phyloP scores from a whole-genome alignment of 2,113 vertebrate species.

The Bambusicola thoracicus region DNA sequence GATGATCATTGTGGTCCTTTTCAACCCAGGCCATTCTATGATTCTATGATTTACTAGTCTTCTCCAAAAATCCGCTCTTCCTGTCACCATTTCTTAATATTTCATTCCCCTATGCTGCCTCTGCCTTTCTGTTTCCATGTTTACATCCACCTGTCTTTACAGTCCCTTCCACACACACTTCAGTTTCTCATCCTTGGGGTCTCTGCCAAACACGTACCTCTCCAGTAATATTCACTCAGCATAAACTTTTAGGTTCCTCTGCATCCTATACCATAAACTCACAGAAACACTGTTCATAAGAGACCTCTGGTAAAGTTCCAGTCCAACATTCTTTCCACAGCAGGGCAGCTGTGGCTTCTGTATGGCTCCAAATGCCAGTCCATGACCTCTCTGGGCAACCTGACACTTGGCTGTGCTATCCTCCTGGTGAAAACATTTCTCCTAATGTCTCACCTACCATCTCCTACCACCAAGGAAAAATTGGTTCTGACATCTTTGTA shows the following conservation, averaged over 20 bases:
- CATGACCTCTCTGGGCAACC: not conserved
- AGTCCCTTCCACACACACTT: not conserved
- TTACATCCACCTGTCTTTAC: not conserved
- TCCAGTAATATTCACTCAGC: not conserved
- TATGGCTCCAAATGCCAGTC: not conserved
- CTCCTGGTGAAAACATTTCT: not conserved
- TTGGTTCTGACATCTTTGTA: not conserved
- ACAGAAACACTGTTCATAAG: not conserved
- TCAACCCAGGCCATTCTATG: too few relatives aligned
- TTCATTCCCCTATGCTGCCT: rapidly evolving
- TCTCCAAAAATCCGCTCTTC: not conserved
- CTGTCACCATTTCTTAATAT: not conserved
- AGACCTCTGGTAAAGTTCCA: not conserved
- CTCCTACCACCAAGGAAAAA: not conserved
- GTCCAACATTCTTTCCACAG: not conserved
- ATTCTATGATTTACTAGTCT: not conserved
- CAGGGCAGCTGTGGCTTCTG: not conserved
- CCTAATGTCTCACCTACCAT: rapidly evolving
- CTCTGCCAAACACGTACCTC: not conserved
- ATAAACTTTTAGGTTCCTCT: not conserved
- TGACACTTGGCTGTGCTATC: not conserved
- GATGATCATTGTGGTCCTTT: too few relatives aligned
- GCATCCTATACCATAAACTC: not conserved
- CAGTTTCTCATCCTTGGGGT: not conserved
- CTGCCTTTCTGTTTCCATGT: not conserved